A percentile compares a stretch with the other conserved stretches of the same genome.
Conservation (phyloP, 2,888 invertebrate species). For the Cylloceria caligata region DNA sequence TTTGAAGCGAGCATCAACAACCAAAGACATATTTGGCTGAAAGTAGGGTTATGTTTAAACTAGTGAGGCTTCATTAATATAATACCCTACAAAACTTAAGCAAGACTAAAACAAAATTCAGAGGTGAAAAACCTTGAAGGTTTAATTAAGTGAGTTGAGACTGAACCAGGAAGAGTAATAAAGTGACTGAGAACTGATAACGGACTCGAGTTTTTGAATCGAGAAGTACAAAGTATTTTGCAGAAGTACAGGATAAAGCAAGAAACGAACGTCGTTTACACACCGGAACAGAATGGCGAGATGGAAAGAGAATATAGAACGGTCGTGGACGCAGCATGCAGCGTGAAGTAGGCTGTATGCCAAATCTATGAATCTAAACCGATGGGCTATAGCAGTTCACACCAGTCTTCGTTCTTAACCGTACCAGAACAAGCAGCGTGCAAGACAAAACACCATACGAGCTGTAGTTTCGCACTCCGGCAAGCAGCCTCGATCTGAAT, state of each 20-base stretch:
- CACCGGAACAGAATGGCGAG: not conserved
- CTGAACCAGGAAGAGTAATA: not conserved
- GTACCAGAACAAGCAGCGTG: constrained; percentile 37
- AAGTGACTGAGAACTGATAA: constrained; percentile 62
- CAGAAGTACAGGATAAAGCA: not conserved
- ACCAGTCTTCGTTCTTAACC: not conserved
- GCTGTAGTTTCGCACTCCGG: constrained; percentile 54
- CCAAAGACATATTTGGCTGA: too few species aligned
- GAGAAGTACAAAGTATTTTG: constrained; percentile 24
- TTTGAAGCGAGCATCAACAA: too few species aligned
- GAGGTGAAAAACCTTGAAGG: too few species aligned
- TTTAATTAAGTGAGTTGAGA: too few species aligned
- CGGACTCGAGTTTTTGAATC: constrained; percentile 62
- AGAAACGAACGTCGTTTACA: not conserved
- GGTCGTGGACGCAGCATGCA: not conserved
- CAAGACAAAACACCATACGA: constrained; percentile 63
- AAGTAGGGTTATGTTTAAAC: too few species aligned
- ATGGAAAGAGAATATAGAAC: not conserved
- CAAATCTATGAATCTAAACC: not conserved
- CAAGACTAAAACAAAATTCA: too few species aligned
- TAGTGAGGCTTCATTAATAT: too few species aligned
- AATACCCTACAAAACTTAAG: too few species aligned
- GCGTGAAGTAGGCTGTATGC: not conserved
- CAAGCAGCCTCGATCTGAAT: constrained; percentile 49
- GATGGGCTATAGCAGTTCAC: too few species aligned